Evolutionary conservation across 1,140 invertebrate genomes (phyloP).

Genomic region (Paraescarpia echinospica): DNA sequence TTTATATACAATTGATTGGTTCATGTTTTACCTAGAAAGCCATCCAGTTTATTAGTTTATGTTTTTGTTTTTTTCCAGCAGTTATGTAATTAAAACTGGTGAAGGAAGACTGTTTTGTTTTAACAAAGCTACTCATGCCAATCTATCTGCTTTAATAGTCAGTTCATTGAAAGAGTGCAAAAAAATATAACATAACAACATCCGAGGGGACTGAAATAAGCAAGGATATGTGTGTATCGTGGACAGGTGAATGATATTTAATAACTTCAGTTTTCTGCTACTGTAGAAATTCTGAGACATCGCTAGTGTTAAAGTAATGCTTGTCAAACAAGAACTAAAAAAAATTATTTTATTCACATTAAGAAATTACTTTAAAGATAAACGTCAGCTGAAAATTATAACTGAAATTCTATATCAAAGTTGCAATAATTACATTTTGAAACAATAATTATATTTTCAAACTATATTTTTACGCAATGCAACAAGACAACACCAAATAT

Average conservation of each 20-base stretch:
- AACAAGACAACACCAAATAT: too few relatives aligned
- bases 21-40: background rate
- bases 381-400: too few relatives aligned
- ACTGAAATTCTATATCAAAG: background rate
- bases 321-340: too few relatives aligned
- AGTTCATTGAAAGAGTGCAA: background rate
- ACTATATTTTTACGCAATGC: too few relatives aligned
- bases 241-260: too few relatives aligned
- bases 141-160: background rate
- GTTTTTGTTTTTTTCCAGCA: background rate
- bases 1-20: background rate
- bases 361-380: too few relatives aligned
- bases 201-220: background rate
- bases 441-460: too few relatives aligned
- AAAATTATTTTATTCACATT: too few relatives aligned
- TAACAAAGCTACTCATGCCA: background rate
- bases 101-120: background rate
- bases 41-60: background rate
- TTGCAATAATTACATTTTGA: background rate
- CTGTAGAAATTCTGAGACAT: too few relatives aligned
- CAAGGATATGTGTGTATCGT: background rate
- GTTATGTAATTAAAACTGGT: background rate
- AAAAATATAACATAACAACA: background rate
- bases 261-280: too few relatives aligned
- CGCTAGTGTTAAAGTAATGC: too few relatives aligned